Evolutionary conservation across 2,113 vertebrate genomes (phyloP).

Genomic region (Cebidichthys violaceus): DNA sequence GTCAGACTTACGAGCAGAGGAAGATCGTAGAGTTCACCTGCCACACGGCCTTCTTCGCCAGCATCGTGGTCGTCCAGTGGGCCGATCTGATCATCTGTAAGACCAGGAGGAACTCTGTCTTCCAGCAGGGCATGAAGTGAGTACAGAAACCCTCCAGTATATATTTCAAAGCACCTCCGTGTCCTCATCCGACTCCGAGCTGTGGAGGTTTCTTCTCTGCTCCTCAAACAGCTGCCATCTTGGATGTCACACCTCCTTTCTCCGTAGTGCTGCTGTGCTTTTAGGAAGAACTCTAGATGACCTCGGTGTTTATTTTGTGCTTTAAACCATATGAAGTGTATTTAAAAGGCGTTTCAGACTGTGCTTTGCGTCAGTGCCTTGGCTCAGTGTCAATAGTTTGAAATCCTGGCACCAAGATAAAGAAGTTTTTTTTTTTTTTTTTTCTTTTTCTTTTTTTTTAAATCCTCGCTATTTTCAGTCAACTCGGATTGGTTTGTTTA

Average conservation of each 20-base stretch:
- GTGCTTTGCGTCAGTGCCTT: neutral
- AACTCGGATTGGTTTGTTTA: neutral
- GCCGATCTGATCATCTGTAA: constrained; percentile 96
- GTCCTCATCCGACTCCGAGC: neutral
- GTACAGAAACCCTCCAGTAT: constrained; percentile 39
- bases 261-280: neutral
- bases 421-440: neutral
- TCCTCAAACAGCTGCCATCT: neutral
- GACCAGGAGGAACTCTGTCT: constrained; percentile 93
- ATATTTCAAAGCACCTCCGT: neutral
- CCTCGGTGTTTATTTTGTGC: neutral
- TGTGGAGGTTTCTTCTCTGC: neutral
- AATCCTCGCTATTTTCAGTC: neutral
- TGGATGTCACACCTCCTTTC: neutral
- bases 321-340: neutral
- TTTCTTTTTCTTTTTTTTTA: neutral
- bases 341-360: neutral
- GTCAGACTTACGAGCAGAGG: constrained; percentile 93
- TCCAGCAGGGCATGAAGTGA: constrained; percentile 97
- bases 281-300: neutral
- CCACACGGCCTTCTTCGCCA: constrained; percentile 94
- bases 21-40: constrained; percentile 97
- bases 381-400: neutral
- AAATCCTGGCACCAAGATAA: neutral
- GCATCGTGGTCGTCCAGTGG: constrained; percentile 95